Evolutionary conservation across 2,113 vertebrate genomes (phyloP), one percentile per base, ranked within the genome.

Genomic region (Cheirogaleus medius): DNA sequence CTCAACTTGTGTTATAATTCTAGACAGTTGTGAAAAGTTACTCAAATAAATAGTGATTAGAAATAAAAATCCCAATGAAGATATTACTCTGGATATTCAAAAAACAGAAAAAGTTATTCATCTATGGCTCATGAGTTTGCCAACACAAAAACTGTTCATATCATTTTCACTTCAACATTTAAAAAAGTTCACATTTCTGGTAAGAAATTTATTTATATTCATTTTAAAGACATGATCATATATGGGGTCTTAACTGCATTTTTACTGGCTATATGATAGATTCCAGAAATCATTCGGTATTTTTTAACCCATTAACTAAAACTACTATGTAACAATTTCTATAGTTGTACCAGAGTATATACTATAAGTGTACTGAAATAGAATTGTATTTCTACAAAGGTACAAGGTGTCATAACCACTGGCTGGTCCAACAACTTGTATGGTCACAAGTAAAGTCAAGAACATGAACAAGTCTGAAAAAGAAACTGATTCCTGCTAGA

Each of bases 391-490:
- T 89, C 39, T 69, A 44, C 63, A 90, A 82, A 49, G 49, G 39
- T 21, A 68, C 21, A 12, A 78, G 76, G 9, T 58, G 21, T 37
- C 39, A 39, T 49, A 80, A 91, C 56, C 42, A 74, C 68, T 82
- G 87, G 81, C 6, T 87, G 69, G 87, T 87, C 92, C 95, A 27
- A 23, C 5, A 0, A 88, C 71, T 93, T 97, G 94, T 95, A 94
- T 91, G 64, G 69, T 87, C 74, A 94, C 96, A 95, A 90, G 60
- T 97, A 86, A 97, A 97, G 54, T 73, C 93, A 97, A 85, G 71
- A 96, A n/a, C 78, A 39, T 84, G 97, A 97, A 69, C 32, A 80
- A 94, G 52, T 54, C 54, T 95, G 88, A 64, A 95, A 98, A 98
- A 97, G 34, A 94, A 94, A 85, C 44, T 69, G 56, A 90, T 96